Percentiles rank a stretch among this genome's conserved stretches.
phyloP scores from a whole-genome alignment of 2,113 vertebrate species.

The Cavia aperea region DNA sequence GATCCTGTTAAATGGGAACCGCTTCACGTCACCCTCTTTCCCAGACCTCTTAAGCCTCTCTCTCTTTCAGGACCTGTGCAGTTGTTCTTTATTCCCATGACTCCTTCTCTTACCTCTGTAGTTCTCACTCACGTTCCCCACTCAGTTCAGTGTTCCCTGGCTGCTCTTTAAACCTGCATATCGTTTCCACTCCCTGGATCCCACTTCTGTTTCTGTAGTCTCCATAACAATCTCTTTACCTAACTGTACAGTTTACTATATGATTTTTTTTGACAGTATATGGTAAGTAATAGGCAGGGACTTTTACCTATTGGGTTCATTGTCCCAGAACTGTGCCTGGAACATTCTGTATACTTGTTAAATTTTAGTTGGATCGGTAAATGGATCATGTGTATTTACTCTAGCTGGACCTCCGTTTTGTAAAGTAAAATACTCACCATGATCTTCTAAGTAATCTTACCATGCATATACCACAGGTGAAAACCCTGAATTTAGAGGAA shows the following conservation, averaged over 20 bases:
- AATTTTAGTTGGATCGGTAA: neutral
- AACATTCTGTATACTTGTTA: neutral
- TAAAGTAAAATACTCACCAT: neutral
- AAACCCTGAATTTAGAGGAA: neutral
- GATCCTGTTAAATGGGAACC: neutral
- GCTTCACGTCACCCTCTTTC: neutral
- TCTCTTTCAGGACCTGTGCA: neutral
- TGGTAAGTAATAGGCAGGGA: neutral
- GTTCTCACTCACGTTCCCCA: neutral
- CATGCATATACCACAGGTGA: neutral
- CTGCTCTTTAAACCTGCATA: neutral
- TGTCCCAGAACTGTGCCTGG: neutral
- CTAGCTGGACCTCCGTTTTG: neutral
- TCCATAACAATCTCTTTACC: neutral
- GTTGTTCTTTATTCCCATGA: neutral
- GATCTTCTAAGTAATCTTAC: neutral
- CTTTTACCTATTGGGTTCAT: neutral
- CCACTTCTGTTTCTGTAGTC: neutral
- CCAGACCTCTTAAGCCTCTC: neutral
- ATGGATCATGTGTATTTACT: neutral
- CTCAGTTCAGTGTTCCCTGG: neutral
- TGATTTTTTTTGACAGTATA: neutral
- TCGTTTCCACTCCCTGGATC: neutral
- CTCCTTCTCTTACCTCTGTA: neutral
- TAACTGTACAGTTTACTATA: neutral